A percentile compares a stretch with the other conserved stretches of the same genome.
Conservation (phyloP, 2,113 vertebrate genomes). For the Cinclus cinclus region DNA sequence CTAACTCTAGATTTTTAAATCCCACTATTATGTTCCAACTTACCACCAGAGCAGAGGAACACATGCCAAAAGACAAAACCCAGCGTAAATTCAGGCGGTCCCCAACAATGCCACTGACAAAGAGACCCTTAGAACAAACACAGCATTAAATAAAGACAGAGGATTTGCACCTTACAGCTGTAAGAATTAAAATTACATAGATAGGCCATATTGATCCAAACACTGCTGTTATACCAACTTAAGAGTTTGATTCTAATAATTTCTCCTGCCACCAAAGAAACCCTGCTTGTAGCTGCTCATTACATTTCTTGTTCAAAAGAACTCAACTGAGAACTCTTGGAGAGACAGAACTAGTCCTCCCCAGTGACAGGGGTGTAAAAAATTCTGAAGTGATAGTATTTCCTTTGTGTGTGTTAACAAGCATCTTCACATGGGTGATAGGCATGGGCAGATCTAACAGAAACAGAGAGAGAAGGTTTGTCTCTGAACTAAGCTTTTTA, state of each 20-base stretch:
- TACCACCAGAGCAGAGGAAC: constrained; percentile 92
- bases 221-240: neutral
- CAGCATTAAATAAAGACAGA: neutral
- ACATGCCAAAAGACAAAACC: constrained; percentile 92
- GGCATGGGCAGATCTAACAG: neutral
- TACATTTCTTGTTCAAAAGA: neutral
- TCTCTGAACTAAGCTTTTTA: neutral
- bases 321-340: neutral
- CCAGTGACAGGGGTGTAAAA: neutral
- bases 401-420: neutral
- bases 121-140: constrained; percentile 83
- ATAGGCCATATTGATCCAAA: neutral
- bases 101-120: constrained; percentile 89
- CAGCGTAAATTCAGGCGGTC: constrained; percentile 92
- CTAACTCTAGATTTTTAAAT: neutral
- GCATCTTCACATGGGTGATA: neutral
- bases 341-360: neutral
- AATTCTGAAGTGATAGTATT: neutral
- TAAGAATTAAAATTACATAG: neutral
- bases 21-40: constrained; percentile 33
- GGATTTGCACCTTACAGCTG: neutral
- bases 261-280: neutral
- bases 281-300: neutral
- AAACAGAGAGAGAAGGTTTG: neutral
- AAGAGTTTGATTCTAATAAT: neutral